A percentile compares a stretch with the other conserved stretches of the same genome.
These are phyloP conservation scores for Chamaedrilus cognettii DNA, from an alignment of 2,888 invertebrate genomes.

Conservation along the genomic window DNA sequence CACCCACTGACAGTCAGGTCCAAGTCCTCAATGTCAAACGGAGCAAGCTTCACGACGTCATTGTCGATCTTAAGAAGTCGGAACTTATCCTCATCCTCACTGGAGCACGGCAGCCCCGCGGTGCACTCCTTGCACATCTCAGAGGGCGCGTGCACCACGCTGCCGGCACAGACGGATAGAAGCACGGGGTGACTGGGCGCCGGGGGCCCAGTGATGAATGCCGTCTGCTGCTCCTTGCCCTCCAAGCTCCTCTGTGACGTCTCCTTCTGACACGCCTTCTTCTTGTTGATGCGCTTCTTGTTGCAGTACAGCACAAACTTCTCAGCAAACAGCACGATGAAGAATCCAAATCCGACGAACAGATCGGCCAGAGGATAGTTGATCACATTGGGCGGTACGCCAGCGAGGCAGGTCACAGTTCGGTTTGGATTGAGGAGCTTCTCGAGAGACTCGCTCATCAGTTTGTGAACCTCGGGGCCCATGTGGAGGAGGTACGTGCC, in stretches of 20 bases:
- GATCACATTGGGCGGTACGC: slow-evolving; percentile 31
- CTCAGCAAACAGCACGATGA: slow-evolving; percentile 50
- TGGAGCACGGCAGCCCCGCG: slow-evolving; percentile 24
- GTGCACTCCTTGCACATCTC: slow-evolving; percentile 16
- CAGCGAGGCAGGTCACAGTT: not conserved
- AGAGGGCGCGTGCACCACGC: not conserved
- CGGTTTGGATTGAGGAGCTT: slow-evolving; percentile 7
- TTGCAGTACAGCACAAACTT: slow-evolving; percentile 39
- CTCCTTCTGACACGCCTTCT: slow-evolving; percentile 10
- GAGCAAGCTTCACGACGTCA: slow-evolving; percentile 12
- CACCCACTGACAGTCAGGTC: slow-evolving; percentile 1
- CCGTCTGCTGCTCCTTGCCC: not conserved
- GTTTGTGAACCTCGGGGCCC: slow-evolving; percentile 50
- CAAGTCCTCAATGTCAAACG: slow-evolving; percentile 23
- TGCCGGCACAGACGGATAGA: not conserved
- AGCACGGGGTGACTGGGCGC: not conserved
- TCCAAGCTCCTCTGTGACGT: no score
- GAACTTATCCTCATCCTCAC: slow-evolving; percentile 11
- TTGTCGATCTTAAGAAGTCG: not conserved
- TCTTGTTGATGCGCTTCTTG: slow-evolving; percentile 23
- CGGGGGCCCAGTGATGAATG: not conserved
- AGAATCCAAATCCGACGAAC: slow-evolving; percentile 53
- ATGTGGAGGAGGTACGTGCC: slow-evolving; percentile 56
- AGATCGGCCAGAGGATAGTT: slow-evolving; percentile 52
- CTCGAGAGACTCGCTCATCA: slow-evolving; percentile 37